phyloP scores from a whole-genome alignment of 2,113 vertebrate genomes.

The Mus musculus region DNA sequence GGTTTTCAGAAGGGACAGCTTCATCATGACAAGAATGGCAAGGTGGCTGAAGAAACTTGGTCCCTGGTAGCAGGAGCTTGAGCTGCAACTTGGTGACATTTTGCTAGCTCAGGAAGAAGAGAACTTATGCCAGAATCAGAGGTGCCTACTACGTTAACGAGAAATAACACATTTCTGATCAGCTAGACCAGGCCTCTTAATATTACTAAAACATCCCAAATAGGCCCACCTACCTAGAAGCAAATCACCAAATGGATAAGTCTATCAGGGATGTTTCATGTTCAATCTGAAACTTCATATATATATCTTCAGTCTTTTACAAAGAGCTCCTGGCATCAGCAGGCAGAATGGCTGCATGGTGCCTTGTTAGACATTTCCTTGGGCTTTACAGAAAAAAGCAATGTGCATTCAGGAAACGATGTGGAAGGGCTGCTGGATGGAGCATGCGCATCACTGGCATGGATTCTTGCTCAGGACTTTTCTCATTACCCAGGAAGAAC shows the following conservation, averaged over 20 bases:
- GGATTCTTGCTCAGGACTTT: neutral
- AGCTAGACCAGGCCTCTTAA: neutral
- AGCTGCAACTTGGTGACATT: neutral
- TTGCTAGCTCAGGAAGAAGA: neutral
- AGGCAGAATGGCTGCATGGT: too few relatives aligned
- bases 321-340: neutral
- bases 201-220: too few relatives aligned
- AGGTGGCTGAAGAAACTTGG: too few relatives aligned
- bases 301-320: neutral
- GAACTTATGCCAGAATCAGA: neutral
- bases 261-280: neutral
- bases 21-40: neutral
- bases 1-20: neutral
- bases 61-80: neutral
- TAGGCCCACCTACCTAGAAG: neutral
- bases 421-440: neutral
- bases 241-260: neutral
- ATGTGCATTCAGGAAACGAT: neutral
- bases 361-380: neutral
- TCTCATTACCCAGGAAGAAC: neutral
- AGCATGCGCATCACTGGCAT: neutral
- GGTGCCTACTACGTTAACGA: too few relatives aligned
- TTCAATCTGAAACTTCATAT: neutral
- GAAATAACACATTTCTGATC: neutral
- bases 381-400: neutral